Evolutionary conservation across 2,113 vertebrate species (phyloP), one percentile per base, ranked within the genome.

Genomic region (Lanius ludovicianus): DNA sequence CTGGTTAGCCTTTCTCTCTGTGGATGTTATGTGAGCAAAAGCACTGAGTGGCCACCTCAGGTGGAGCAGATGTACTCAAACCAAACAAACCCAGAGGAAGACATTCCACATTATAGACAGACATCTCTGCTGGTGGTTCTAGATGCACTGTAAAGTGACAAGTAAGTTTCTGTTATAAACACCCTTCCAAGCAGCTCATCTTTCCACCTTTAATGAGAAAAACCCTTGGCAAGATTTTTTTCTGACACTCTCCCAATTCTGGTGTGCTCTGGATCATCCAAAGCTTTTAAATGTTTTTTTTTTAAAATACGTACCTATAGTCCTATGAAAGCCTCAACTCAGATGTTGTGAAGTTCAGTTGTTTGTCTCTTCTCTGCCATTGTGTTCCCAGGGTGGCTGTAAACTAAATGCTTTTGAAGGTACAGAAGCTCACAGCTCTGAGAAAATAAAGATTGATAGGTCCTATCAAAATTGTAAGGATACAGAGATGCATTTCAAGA

Each of bases 351-450:
- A 75, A 90, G 8, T 25, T 65, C 33, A 39, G 14, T 23, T 55
- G 4, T 25, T 35, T 33, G 24, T 53, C 25, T 42, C 20, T 70
- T n/a, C 42, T 87, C 19, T 63, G 23, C 8, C 15, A 59, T 20
- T 1, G 0, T 55, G 13, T 25, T 78, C 33, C 9, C 28, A 37
- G 23, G 14, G 12, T 53, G 3, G 3, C 39, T 87, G 4, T 10
- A 41, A 84, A 46, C 23, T 13, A 59, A 47, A 25, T 23, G 2
- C 6, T 7, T 87, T 65, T 59, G 28, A 82, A 69, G 11, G 28
- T 30, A 25, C 1, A 81, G 56, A 87, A 50, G 4, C 1, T 90
- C 62, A 47, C 8, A 75, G 13, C 8, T 63, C 17, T 70, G 28
- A 70, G 27, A 31, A 33, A 24, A 23, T 5, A 42, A 69, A 56